These are phyloP conservation scores for Meloidogyne floridensis DNA, from an alignment of 1,140 invertebrate species.

Conservation along the genomic window DNA sequence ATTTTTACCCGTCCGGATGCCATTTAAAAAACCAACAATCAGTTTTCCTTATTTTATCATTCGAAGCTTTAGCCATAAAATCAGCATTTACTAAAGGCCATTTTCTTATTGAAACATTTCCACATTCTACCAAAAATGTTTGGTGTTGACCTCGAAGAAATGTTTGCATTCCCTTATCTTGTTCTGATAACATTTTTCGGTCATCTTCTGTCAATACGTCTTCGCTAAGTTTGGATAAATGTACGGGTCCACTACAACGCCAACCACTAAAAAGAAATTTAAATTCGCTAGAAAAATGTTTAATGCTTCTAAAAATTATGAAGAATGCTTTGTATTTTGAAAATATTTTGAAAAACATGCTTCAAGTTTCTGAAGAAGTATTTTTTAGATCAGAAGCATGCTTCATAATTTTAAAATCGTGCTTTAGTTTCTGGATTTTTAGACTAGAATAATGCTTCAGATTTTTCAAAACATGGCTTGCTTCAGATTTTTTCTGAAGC, in stretches of 20 bases:
- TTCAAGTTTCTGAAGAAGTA: background rate
- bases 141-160: constrained; percentile 43
- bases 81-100: constrained; percentile 19
- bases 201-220: constrained; percentile 29
- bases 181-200: constrained; percentile 31
- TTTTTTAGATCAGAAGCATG: background rate
- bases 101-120: constrained; percentile 29
- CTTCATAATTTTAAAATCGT: background rate
- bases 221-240: constrained; percentile 23
- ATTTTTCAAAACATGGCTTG: too few species aligned
- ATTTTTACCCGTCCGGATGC: constrained; percentile 26
- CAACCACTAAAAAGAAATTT: constrained; percentile 10
- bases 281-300: too few species aligned
- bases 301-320: too few species aligned
- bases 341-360: too few species aligned
- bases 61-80: constrained; percentile 15
- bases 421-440: too few species aligned
- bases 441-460: too few species aligned
- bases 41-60: background rate
- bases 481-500: too few species aligned
- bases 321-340: too few species aligned
- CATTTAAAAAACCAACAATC: constrained; percentile 19
- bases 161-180: constrained; percentile 41
- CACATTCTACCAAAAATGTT: constrained; percentile 25
- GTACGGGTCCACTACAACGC: constrained; percentile 18